Evolutionary conservation across 2,888 invertebrate species (phyloP), one percentile per base, ranked within the genome.

Genomic region (Agriopis leucophaearia): DNA sequence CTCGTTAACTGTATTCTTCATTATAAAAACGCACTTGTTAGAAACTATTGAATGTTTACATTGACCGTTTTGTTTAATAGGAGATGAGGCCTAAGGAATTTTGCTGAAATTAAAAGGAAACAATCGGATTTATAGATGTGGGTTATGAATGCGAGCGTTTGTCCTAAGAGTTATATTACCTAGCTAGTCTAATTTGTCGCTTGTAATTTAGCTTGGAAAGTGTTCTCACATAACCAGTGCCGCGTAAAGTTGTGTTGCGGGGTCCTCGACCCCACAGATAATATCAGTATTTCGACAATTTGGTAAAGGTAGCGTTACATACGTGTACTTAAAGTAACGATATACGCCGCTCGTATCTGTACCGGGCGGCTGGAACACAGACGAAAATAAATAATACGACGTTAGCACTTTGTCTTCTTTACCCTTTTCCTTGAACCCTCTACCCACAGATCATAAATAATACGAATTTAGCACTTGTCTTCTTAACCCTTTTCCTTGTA

Each of bases 321-420:
- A 89, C 92, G 90, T 92, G 90, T 92, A 91, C 88, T 90, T 84
- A 86, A 87, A 87, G 81, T 88, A 81, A 83, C 71, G 70, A 70
- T 52, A 57, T 63, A 86, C 87, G 90, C 84, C 86, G 86, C 88
- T 80, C 88, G 89, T 78, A 80, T 83, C 77, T 92, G 88, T 90
- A 90, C 83, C 86, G 90, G 84, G 89, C 80, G 91, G 88, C 88
- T 88, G 90, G 81, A 88, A 89, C 92, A 91, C 90, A 87, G 84
- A 90, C 87, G 82, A 88, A 89, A 93, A 92, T 92, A 93, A 93
- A 93, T 92, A 93, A 92, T 93, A 93, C 91, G 89, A 93, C 92
- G 93, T 93, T 93, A 88, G 72, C 48, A 57, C 73, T 78, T 75
- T 76, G 86, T 91, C 86, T 87, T 81, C 86, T 87, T 89, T 77